A percentile compares a stretch with the other conserved stretches of the same genome.
phyloP scores from a whole-genome alignment of 2,888 invertebrate genomes.

The Stegana nigrithorax region DNA sequence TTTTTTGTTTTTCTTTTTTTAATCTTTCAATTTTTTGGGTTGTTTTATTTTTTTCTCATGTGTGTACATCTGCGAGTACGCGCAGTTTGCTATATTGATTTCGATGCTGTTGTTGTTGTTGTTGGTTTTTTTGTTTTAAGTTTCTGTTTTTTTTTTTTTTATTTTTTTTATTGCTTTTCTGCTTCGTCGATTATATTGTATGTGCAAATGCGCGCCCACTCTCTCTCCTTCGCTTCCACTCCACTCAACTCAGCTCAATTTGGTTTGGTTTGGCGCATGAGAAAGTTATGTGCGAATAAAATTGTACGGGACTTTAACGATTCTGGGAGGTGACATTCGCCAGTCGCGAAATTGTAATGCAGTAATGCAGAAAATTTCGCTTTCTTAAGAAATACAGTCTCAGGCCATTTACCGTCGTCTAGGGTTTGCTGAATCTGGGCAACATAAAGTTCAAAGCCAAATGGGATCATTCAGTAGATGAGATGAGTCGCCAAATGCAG shows the following conservation, averaged over 20 bases:
- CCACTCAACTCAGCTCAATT: not conserved
- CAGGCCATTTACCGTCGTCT: no score
- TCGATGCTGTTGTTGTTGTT: not conserved
- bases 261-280: slow-evolving; percentile 4
- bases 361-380: no score
- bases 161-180: not conserved
- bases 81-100: not conserved
- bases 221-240: not conserved
- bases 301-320: no score
- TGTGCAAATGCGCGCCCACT: no score
- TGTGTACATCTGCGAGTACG: no score
- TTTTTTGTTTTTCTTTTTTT: slow-evolving; percentile 8
- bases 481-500: no score
- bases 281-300: not conserved
- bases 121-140: slow-evolving; percentile 22
- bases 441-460: no score
- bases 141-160: slow-evolving; percentile 29
- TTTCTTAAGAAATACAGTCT: no score
- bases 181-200: not conserved
- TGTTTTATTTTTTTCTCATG: slow-evolving; percentile 4
- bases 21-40: slow-evolving; percentile 27
- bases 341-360: no score
- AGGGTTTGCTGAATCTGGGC: no score
- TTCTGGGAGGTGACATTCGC: slow-evolving; percentile 21
- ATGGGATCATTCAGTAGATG: no score